Percentiles rank a stretch among this genome's conserved stretches.
Conservation (phyloP, 2,113 vertebrate species). For the Ceratotherium simum region DNA sequence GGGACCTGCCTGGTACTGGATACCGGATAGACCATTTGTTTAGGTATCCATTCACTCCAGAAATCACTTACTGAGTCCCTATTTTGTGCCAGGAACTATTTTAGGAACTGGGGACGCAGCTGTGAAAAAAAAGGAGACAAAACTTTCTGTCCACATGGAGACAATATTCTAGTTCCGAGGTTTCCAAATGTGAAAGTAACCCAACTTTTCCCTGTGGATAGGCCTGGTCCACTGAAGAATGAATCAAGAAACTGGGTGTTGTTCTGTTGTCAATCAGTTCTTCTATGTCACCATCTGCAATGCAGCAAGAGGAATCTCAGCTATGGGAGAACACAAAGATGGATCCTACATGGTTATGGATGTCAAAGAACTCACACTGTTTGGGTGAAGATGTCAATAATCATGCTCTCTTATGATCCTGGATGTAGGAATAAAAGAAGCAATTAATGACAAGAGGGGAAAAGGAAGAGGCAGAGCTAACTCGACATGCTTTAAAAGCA, state of each 20-base stretch:
- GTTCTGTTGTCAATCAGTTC: background rate
- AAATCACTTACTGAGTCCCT: background rate
- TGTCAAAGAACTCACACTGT: background rate
- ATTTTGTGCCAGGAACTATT: background rate
- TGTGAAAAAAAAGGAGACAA: background rate
- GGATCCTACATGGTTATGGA: background rate
- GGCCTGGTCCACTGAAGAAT: background rate
- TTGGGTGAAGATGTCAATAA: background rate
- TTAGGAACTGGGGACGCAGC: no score
- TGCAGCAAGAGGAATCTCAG: background rate
- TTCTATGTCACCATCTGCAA: background rate
- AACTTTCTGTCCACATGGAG: background rate
- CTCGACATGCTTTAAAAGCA: background rate
- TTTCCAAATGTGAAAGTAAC: background rate
- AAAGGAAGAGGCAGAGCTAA: background rate
- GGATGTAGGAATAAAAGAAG: background rate
- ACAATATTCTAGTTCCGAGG: background rate
- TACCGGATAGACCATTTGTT: background rate
- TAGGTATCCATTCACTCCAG: background rate
- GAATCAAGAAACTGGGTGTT: background rate
- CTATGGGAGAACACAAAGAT: background rate
- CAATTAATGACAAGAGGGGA: background rate
- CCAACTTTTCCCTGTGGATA: background rate
- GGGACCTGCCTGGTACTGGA: background rate
- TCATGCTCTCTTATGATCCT: background rate